Evolutionary conservation across 2,113 vertebrate genomes (phyloP).

Genomic region (Diphyllodes magnificus): DNA sequence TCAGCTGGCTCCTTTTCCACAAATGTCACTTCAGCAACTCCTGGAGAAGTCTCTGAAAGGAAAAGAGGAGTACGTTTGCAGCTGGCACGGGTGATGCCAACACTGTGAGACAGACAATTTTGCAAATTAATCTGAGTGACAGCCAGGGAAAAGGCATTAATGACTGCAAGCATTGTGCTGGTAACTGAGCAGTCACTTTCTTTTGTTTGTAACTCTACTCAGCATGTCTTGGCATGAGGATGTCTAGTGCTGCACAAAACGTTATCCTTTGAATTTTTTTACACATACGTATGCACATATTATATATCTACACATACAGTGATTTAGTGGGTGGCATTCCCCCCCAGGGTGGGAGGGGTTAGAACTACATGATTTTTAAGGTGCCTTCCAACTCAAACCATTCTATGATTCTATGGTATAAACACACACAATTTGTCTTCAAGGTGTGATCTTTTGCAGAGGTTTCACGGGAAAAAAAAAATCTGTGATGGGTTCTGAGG

Average conservation of each 20-base stretch:
- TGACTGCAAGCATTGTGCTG: neutral
- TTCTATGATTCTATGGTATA: neutral
- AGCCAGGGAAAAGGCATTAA: neutral
- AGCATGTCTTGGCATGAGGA: neutral
- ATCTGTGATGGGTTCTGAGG: neutral
- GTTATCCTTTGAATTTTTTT: neutral
- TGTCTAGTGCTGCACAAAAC: neutral
- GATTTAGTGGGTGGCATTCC: neutral
- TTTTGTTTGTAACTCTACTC: neutral
- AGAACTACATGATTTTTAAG: neutral
- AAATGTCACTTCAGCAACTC: conserved; percentile 86
- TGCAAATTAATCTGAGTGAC: neutral
- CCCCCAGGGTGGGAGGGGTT: neutral
- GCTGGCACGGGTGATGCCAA: neutral
- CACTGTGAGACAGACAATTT: neutral
- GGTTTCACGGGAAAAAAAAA: neutral
- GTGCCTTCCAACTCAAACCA: neutral
- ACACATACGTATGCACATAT: neutral
- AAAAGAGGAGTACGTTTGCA: neutral
- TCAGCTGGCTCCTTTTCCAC: conserved; percentile 88
- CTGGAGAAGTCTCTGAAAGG: conserved; percentile 85
- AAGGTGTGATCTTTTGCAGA: neutral
- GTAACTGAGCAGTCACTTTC: neutral
- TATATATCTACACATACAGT: neutral
- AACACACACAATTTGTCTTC: neutral